Conservation (phyloP, 1,140 invertebrate species). For the Ceratina calcarata region DNA sequence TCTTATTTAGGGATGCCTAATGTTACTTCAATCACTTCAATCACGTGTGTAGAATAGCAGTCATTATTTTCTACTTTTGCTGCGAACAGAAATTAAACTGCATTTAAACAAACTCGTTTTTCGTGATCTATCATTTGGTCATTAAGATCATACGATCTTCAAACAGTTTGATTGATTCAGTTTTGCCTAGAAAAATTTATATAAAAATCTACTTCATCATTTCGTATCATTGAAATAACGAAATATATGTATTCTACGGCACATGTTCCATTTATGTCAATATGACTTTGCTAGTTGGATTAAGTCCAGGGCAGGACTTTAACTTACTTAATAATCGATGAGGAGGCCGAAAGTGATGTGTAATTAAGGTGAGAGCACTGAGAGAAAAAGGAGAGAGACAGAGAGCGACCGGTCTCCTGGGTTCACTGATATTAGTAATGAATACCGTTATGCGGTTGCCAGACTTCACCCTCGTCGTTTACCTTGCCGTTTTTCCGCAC, state of each 20-base stretch:
- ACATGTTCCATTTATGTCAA: too few species aligned
- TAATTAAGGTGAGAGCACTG: constrained; percentile 33
- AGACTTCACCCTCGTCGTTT: constrained; percentile 38
- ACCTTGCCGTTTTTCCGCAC: constrained; percentile 24
- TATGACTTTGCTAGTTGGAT: too few species aligned
- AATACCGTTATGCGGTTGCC: constrained; percentile 29
- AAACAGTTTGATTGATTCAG: too few species aligned
- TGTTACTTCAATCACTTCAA: not conserved
- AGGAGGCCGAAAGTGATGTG: not conserved
- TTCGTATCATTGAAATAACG: too few species aligned
- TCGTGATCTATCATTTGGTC: too few species aligned
- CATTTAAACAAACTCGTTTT: not conserved
- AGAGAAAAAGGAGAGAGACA: not conserved
- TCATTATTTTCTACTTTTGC: not conserved
- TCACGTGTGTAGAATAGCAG: not conserved
- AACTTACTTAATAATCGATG: not conserved
- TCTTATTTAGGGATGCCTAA: not conserved
- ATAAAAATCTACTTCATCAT: too few species aligned
- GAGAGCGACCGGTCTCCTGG: not conserved
- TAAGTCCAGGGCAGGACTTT: too few species aligned
- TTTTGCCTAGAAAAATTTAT: too few species aligned
- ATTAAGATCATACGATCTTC: too few species aligned
- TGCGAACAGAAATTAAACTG: not conserved
- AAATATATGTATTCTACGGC: too few species aligned
- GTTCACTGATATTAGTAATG: constrained; percentile 41